Base-by-base conservation (phyloP, 92 coral and sea anemone species). In the Palythoa caribaeorum region DNA sequence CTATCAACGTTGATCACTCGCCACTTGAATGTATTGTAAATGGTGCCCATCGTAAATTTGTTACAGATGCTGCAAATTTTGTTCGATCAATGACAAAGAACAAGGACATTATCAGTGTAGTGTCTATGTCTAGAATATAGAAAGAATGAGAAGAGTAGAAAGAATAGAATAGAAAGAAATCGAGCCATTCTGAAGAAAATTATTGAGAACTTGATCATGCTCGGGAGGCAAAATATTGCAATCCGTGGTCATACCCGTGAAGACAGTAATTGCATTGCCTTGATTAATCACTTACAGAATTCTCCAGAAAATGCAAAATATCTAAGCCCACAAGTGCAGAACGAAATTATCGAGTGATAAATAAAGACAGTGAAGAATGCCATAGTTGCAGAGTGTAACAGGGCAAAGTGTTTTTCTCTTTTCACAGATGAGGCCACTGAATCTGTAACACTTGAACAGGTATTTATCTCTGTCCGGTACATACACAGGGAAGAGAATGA, bases 391-490 rank as follows among this genome's bases (percentile, higher is more conserved):
- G 36, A 55, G 52, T 78, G 83, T 53, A 55, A 78, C 83, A 78
- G 83, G 69, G 70, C 83, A 78, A 70, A 36, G 69, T 77, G 83
- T 77, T 77, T 78, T 78, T 77, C 83, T 54, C 83, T 77, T 77
- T 77, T 77, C 69, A 70, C 70, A 1, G 63, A 76, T 76, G 80
- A 76, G 80, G 80, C 80, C 80, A 76, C 80, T 51, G 80, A 76
- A 65, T 50, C 80, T 76, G 63, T 63, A 51, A 76, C 80, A 76
- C 80, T 76, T 76, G 80, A 76, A 63, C 80, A 77, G 83, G 83
- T 77, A 7, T 77, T 69, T 77, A 77, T 77, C 83, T 77, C 50
- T 21, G 69, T 77, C 83, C 83, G 83, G 83, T 77, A 54, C 66
- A 50, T 77, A 77, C 83, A 77, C 51, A 54, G 83, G 51, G 83